Conservation (phyloP, 2,888 invertebrate species). For the Erebia ligea region DNA sequence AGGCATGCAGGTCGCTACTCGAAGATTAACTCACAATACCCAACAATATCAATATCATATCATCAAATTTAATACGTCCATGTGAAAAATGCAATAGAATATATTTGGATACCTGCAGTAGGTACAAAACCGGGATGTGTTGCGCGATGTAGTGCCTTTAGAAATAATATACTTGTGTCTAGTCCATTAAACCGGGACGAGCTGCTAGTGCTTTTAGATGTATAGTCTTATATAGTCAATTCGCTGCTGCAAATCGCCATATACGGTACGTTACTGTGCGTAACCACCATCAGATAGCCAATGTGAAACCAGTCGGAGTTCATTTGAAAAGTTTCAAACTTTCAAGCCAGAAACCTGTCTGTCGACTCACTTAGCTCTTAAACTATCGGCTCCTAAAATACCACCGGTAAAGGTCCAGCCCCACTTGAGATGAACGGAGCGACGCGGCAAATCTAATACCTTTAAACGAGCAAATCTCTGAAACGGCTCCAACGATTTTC, state of each 20-base stretch:
- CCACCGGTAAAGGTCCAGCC: background rate
- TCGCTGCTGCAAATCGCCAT: constrained; percentile 14
- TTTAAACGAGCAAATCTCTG: too few relatives aligned
- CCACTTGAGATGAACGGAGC: background rate
- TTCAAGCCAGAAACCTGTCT: constrained; percentile 13
- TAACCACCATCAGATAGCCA: constrained; percentile 16
- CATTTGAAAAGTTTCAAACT: constrained; percentile 21
- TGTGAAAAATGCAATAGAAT: too few relatives aligned
- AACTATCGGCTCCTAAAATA: constrained; percentile 17
- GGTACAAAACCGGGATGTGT: too few relatives aligned
- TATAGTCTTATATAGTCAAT: constrained; percentile 2
- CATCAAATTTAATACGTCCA: too few relatives aligned
- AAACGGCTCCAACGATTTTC: too few relatives aligned
- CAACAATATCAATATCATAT: too few relatives aligned
- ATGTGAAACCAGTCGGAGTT: constrained; percentile 24
- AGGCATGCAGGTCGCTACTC: too few relatives aligned
- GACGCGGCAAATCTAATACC: too few relatives aligned
- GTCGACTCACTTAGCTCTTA: constrained; percentile 18
- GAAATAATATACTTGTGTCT: background rate
- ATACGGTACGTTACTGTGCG: background rate
- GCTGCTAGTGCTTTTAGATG: background rate
- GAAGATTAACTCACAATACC: too few relatives aligned
- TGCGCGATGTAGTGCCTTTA: background rate
- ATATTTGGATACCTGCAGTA: too few relatives aligned
- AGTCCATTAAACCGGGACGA: too few relatives aligned